These are phyloP conservation scores for Sceloporus tristichus DNA, from an alignment of 2,113 vertebrate genomes.

Conservation along the genomic window DNA sequence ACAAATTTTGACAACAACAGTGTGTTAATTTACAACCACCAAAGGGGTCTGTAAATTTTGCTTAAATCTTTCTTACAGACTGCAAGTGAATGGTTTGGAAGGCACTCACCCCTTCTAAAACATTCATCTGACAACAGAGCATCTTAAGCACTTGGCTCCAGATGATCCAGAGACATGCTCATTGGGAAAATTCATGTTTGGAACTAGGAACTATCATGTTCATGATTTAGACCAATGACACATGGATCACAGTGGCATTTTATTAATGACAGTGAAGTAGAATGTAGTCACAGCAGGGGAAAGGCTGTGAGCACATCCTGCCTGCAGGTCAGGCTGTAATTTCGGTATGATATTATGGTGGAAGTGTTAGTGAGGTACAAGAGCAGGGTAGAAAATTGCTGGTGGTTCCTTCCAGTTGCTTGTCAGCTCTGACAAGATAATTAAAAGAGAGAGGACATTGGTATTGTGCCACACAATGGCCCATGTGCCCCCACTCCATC, in stretches of 20 bases:
- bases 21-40: conserved; percentile 45
- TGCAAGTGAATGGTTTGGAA: conserved; percentile 35
- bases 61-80: background rate
- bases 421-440: background rate
- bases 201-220: conserved; percentile 44
- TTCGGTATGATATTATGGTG: background rate
- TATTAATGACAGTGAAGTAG: conserved; percentile 44
- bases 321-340: background rate
- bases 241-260: conserved; percentile 23
- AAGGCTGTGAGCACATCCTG: background rate
- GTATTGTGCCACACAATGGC: background rate
- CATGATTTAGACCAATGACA: conserved; percentile 41
- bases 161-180: background rate
- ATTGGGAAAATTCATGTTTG: conserved; percentile 26
- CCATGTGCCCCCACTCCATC: background rate
- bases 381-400: background rate
- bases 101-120: conserved; percentile 30
- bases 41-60: conserved; percentile 33
- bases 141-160: conserved; percentile 42
- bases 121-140: conserved; percentile 35
- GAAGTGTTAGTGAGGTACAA: background rate
- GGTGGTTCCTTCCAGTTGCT: background rate
- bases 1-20: conserved; percentile 61
- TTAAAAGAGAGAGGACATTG: background rate
- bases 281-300: background rate